Percentiles rank a stretch among this genome's conserved stretches.
Evolutionary conservation across 2,113 vertebrate species (phyloP).

Genomic region (Urocitellus parryii): DNA sequence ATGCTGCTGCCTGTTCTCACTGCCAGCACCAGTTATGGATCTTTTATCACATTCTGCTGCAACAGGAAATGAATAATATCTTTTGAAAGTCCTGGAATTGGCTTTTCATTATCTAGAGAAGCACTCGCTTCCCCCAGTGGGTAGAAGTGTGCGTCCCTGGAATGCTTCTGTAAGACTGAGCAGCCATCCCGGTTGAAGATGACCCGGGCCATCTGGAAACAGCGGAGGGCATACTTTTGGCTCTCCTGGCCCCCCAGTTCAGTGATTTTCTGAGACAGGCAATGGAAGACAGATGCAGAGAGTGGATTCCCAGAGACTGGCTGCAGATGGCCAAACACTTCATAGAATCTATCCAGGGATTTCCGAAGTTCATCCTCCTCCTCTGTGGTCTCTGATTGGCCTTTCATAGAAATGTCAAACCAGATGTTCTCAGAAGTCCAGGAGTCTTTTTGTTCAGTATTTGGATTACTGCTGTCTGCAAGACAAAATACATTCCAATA

Average conservation of each 20-base stretch:
- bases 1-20: no score
- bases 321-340: conserved; percentile 63
- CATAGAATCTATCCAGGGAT: conserved; percentile 87
- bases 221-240: conserved; percentile 75
- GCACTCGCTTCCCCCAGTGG: conserved; percentile 64
- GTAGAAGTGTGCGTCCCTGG: conserved; percentile 78
- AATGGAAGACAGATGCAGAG: conserved; percentile 52
- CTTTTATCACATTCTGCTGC: conserved; percentile 63
- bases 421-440: conserved; percentile 27
- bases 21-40: neutral
- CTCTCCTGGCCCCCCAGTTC: conserved; percentile 76
- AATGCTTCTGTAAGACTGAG: conserved; percentile 81
- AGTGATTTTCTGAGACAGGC: conserved; percentile 84
- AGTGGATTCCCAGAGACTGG: conserved; percentile 56
- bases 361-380: conserved; percentile 72
- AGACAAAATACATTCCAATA: conserved; percentile 75
- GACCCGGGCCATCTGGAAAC: conserved; percentile 87
- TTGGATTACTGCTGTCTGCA: conserved; percentile 76
- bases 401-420: conserved; percentile 24
- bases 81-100: conserved; percentile 87
- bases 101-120: conserved; percentile 59
- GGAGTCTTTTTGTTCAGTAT: conserved; percentile 30
- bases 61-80: conserved; percentile 86
- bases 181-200: conserved; percentile 85
- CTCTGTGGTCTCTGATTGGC: conserved; percentile 8